Percentiles rank a stretch among this genome's conserved stretches.
phyloP scores from a whole-genome alignment of 2,113 vertebrate species.

The Muntiacus reevesi region DNA sequence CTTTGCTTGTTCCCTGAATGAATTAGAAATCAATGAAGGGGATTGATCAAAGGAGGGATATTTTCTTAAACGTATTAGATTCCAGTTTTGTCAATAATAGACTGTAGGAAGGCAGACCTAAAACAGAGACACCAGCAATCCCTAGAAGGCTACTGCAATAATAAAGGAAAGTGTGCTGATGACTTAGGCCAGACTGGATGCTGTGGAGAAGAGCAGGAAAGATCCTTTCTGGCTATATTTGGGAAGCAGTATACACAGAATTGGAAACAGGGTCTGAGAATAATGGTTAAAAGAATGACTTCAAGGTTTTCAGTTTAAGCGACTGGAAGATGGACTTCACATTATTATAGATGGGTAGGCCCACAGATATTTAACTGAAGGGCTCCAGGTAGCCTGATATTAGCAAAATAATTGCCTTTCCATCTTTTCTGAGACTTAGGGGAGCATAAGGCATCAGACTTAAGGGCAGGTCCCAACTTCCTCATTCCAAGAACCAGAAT shows the following conservation, averaged over 20 bases:
- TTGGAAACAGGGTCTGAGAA: neutral
- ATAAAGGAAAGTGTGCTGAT: no score
- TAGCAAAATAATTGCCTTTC: neutral
- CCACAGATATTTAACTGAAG: neutral
- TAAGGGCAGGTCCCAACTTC: neutral
- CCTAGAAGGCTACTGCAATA: neutral
- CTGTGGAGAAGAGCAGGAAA: rapidly evolving
- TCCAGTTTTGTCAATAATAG: neutral
- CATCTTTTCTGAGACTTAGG: neutral
- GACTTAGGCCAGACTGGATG: neutral
- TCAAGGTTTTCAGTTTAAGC: neutral
- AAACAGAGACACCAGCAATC: neutral
- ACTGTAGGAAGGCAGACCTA: neutral
- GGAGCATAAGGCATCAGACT: rapidly evolving
- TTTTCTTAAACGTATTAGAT: neutral
- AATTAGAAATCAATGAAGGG: neutral
- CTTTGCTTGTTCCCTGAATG: neutral
- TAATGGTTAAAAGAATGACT: neutral
- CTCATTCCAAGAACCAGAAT: neutral
- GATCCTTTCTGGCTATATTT: neutral
- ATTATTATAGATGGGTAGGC: neutral
- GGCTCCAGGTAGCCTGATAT: neutral
- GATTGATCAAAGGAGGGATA: neutral
- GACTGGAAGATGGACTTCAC: neutral
- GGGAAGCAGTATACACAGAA: neutral